phyloP scores from a whole-genome alignment of 2,888 invertebrate genomes.

The Sesia apiformis region DNA sequence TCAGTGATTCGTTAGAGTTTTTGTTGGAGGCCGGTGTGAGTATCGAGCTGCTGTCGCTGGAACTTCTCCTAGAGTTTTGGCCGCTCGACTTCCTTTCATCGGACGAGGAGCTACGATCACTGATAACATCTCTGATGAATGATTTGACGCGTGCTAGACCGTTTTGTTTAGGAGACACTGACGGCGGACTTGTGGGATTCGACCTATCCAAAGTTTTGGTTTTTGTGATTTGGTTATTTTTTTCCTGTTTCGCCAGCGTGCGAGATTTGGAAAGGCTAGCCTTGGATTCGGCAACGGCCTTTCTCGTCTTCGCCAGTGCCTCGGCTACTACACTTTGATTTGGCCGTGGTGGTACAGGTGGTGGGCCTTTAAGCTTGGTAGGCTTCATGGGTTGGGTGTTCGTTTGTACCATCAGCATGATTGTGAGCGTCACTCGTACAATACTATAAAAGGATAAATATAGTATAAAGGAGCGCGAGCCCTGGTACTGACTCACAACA shows the following conservation, averaged over 20 bases:
- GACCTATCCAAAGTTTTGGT: slow-evolving; percentile 59
- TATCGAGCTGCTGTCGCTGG: slow-evolving; percentile 60
- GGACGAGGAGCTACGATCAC: slow-evolving; percentile 64
- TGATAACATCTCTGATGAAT: slow-evolving; percentile 69
- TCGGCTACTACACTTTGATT: slow-evolving; percentile 82
- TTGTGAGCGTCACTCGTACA: slow-evolving; percentile 58
- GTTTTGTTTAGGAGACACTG: slow-evolving; percentile 62
- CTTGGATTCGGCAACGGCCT: slow-evolving; percentile 67
- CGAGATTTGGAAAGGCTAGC: slow-evolving; percentile 55
- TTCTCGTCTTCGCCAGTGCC: slow-evolving; percentile 80
- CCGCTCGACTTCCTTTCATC: slow-evolving; percentile 64
- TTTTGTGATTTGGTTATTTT: slow-evolving; percentile 32
- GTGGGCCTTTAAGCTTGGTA: slow-evolving; percentile 76
- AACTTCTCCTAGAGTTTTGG: slow-evolving; percentile 59
- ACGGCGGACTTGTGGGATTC: slow-evolving; percentile 35
- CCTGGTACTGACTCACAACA: slow-evolving; percentile 20
- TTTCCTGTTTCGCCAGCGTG: slow-evolving; percentile 47
- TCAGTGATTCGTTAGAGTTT: slow-evolving; percentile 61
- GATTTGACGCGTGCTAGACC: slow-evolving; percentile 68
- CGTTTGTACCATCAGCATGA: slow-evolving; percentile 72
- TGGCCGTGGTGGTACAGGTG: slow-evolving; percentile 88
- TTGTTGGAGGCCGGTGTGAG: slow-evolving; percentile 44
- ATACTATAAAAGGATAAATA: slow-evolving; percentile 64
- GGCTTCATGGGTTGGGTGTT: slow-evolving; percentile 73
- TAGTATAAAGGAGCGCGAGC: slow-evolving; percentile 64